Evolutionary conservation across 1,140 invertebrate species (phyloP), one percentile per base, ranked within the genome.

Genomic region (Drosophila prosaltans): DNA sequence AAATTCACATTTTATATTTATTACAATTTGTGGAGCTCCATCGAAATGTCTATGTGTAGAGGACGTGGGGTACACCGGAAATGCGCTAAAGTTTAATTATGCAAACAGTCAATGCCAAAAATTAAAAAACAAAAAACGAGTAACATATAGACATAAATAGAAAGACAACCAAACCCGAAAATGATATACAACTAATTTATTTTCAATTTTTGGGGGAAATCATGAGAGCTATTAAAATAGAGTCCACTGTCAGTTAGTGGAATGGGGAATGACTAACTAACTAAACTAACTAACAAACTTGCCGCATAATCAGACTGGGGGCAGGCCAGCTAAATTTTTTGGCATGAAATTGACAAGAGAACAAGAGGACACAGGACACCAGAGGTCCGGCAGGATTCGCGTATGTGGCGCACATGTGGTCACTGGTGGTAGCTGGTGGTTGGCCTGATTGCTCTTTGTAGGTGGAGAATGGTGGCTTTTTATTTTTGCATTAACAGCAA

Each of bases 171-270:
- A 66, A 54, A 16, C 16, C 79, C 76, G 70, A 72, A 88, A 80
- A 86, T 86, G 80, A 86, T 86, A 88, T 88, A 86, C 83, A 86
- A 86, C 84, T 88, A 83, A 88, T 88, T 88, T 89, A 88, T 88
- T 88, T 88, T 89, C 83, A 88, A 89, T 88, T 88, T 88, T 88
- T 73, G 84, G 16, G 16, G 16, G 77, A 89, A 78, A 88, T 88
- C 84, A 89, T 89, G 83, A 80, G 84, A 80, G 77, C 84, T 89
- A 89, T 88, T 88, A 88, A 88, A 88, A 88, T 80, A 75, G 83
- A 89, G 80, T 89, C 68, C 76, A 64, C 51, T 61, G 62, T 60
- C 40, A 32, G 48, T 16, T 2, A 30, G 28, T 0, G 28, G 28
- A 30, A 30, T 32, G 32, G 3, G 21, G 48, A 9, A n/a, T 36